Conservation (phyloP, 2,113 vertebrate species). For the Trochalopteron elliotii region DNA sequence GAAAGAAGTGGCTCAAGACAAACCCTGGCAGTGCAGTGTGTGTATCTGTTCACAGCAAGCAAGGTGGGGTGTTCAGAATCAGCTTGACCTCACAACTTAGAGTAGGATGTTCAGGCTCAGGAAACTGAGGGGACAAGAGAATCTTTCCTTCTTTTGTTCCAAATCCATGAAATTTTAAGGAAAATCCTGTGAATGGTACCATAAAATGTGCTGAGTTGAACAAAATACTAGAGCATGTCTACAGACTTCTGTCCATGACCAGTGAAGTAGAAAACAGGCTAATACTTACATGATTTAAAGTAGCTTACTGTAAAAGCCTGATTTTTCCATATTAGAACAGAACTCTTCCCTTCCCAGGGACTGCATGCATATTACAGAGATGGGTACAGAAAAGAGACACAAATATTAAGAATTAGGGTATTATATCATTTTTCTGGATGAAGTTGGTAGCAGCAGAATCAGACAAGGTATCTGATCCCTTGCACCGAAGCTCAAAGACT, state of each 20-base stretch:
- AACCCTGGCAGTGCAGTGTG: not conserved
- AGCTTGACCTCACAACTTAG: accelerated
- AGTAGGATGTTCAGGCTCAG: not conserved
- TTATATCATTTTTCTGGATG: not conserved
- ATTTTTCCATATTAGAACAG: not conserved
- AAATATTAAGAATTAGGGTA: not conserved
- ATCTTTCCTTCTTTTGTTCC: not conserved
- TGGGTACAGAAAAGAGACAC: not conserved
- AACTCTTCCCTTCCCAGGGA: not conserved
- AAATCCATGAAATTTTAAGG: not conserved
- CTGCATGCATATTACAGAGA: not conserved
- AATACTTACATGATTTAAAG: not conserved
- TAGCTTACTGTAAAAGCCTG: not conserved
- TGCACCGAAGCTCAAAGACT: not conserved
- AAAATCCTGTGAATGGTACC: not conserved
- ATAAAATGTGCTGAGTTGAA: not conserved
- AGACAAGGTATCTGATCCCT: not conserved
- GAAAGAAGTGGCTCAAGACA: not conserved
- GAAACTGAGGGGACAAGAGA: not conserved
- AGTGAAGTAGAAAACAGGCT: not conserved
- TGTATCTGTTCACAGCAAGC: not conserved
- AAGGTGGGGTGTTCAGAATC: not conserved
- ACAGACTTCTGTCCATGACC: not conserved
- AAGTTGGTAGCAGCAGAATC: not conserved
- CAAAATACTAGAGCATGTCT: not conserved